These are phyloP conservation scores for Phyllostomus hastatus DNA, from an alignment of 2,113 vertebrate species.

Conservation along the genomic window DNA sequence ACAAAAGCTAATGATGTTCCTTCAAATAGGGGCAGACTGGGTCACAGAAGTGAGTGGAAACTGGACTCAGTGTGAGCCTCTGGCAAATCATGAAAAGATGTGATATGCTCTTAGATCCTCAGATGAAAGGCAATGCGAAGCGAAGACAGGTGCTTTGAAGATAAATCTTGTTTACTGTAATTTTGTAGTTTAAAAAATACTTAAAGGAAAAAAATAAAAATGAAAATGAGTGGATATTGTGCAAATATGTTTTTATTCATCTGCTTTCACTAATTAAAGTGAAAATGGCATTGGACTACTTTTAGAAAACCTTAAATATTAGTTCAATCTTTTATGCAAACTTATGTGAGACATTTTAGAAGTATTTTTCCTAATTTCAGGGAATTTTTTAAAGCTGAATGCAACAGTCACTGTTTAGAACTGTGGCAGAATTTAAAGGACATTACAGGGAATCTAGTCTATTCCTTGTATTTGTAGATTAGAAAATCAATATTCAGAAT, in stretches of 20 bases:
- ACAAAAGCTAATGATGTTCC: slow-evolving; percentile 4
- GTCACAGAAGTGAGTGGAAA: neutral
- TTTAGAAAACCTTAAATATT: neutral
- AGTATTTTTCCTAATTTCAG: neutral
- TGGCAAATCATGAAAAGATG: slow-evolving; percentile 40
- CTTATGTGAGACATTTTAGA: neutral
- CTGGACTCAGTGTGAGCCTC: neutral
- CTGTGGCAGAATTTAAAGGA: neutral
- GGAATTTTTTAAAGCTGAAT: neutral
- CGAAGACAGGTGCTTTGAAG: slow-evolving; percentile 27
- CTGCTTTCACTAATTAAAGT: neutral
- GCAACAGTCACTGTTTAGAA: neutral
- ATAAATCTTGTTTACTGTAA: neutral
- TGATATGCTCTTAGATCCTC: slow-evolving; percentile 37
- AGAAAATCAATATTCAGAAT: neutral
- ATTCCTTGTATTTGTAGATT: neutral
- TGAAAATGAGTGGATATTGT: neutral
- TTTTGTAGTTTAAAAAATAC: slow-evolving; percentile 21
- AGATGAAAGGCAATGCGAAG: neutral
- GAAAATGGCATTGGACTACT: neutral
- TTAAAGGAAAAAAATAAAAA: neutral
- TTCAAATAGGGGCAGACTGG: neutral
- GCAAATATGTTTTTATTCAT: neutral
- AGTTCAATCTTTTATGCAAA: neutral
- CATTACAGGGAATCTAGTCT: neutral